phyloP scores from a whole-genome alignment of 1,140 invertebrate species.

The Adelges cooleyi region DNA sequence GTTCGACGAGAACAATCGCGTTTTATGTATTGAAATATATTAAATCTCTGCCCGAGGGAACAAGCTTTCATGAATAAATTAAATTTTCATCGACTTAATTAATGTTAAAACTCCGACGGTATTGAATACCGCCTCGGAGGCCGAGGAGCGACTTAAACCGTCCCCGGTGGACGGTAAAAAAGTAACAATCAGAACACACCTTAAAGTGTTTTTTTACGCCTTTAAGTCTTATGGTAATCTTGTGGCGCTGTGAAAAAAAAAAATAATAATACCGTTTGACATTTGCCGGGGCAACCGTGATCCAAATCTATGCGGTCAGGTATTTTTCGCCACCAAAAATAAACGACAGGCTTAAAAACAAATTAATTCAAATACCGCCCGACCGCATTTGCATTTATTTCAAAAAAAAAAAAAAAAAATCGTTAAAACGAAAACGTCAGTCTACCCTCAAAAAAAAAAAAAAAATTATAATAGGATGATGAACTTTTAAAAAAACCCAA shows the following conservation, averaged over 20 bases:
- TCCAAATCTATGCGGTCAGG: conserved; percentile 24
- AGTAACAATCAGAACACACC: conserved; percentile 15
- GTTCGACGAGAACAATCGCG: too few species aligned
- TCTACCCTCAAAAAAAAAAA: too few species aligned
- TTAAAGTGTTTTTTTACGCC: conserved; percentile 10
- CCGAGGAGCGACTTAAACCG: not conserved
- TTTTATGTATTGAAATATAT: too few species aligned
- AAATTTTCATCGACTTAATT: conserved; percentile 20
- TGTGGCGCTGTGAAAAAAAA: conserved; percentile 3
- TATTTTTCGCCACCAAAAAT: not conserved
- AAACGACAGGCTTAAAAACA: conserved; percentile 4
- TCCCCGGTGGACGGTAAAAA: not conserved
- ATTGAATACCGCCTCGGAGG: not conserved
- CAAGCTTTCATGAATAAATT: conserved; percentile 21
- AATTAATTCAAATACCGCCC: conserved; percentile 16
- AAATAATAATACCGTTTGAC: conserved; percentile 13
- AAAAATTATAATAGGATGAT: not conserved
- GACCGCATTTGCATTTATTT: not conserved
- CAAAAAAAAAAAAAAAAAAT: not conserved
- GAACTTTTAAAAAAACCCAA: too few species aligned
- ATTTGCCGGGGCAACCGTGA: not conserved
- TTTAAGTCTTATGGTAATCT: conserved; percentile 16
- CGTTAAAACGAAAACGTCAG: too few species aligned
- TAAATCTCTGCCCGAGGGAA: too few species aligned
- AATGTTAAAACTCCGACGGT: conserved; percentile 8